Conservation (phyloP, 2,888 invertebrate species). For the Polyploca ridens region DNA sequence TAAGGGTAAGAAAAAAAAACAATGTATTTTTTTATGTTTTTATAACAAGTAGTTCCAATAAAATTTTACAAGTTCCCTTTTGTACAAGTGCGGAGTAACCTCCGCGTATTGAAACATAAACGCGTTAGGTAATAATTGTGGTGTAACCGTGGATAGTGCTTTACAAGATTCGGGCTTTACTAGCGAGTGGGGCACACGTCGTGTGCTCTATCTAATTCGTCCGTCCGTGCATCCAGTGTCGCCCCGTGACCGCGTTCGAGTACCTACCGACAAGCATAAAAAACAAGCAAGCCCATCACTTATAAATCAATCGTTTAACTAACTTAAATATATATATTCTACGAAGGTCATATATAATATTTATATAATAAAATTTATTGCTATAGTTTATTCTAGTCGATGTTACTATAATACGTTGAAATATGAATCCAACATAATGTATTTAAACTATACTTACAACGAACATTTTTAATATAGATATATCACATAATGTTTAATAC, state of each 20-base stretch:
- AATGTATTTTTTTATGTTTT: conserved; percentile 68
- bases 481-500: not conserved
- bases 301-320: not conserved
- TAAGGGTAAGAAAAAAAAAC: conserved; percentile 35
- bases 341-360: too few species aligned
- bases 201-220: conserved; percentile 52
- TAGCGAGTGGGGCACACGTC: conserved; percentile 27
- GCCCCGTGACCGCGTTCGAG: conserved; percentile 46
- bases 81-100: conserved; percentile 77
- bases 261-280: conserved; percentile 19
- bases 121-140: conserved; percentile 64
- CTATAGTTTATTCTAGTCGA: not conserved
- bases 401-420: not conserved
- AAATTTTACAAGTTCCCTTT: conserved; percentile 80
- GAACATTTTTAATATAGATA: not conserved
- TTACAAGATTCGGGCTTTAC: conserved; percentile 25
- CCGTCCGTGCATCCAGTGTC: conserved; percentile 69
- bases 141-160: conserved; percentile 46
- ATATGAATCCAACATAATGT: not conserved
- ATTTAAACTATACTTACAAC: not conserved
- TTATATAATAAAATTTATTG: too few species aligned
- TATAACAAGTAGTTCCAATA: conserved; percentile 83
- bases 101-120: conserved; percentile 69
- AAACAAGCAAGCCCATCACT: conserved; percentile 3
- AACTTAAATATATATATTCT: not conserved